Percentiles rank a stretch among this genome's conserved stretches.
These are phyloP conservation scores for Sericinus montela DNA, from an alignment of 2,888 invertebrate species.

Conservation along the genomic window DNA sequence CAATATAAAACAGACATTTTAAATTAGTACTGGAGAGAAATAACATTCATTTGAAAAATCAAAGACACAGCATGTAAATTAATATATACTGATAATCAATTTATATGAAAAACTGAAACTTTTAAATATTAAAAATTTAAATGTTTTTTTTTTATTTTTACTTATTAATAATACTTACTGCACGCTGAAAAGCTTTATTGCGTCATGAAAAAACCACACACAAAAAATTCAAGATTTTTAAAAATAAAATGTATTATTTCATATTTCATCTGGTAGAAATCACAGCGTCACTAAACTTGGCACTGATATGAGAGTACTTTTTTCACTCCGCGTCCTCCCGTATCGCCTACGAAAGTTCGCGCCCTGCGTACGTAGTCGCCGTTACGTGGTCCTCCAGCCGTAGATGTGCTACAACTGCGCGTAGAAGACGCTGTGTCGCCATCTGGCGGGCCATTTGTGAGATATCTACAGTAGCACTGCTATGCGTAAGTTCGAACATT, in stretches of 20 bases:
- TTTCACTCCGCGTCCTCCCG: not conserved
- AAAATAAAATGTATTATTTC: not conserved
- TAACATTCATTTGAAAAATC: too few species aligned
- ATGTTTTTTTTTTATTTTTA: too few species aligned
- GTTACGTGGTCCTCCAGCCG: constrained; percentile 12
- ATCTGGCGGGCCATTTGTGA: constrained; percentile 9
- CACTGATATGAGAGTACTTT: not conserved
- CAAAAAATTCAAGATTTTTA: not conserved
- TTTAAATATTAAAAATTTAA: too few species aligned
- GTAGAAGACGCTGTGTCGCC: constrained; percentile 14
- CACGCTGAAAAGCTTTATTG: not conserved
- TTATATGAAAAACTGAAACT: too few species aligned
- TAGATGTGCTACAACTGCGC: constrained; percentile 16
- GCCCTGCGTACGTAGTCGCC: not conserved
- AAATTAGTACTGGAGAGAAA: too few species aligned
- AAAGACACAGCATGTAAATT: too few species aligned
- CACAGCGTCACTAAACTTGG: constrained; percentile 1
- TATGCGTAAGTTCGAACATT: constrained; percentile 5
- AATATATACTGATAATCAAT: too few species aligned
- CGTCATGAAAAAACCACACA: not conserved
- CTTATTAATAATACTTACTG: too few species aligned
- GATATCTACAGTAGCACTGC: not conserved
- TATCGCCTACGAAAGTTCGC: constrained; percentile 7
- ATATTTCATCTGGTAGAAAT: not conserved
- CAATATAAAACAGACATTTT: too few species aligned